Conservation (phyloP, 2,797 vertebrate genomes). For the Moxostoma hubbsi region DNA sequence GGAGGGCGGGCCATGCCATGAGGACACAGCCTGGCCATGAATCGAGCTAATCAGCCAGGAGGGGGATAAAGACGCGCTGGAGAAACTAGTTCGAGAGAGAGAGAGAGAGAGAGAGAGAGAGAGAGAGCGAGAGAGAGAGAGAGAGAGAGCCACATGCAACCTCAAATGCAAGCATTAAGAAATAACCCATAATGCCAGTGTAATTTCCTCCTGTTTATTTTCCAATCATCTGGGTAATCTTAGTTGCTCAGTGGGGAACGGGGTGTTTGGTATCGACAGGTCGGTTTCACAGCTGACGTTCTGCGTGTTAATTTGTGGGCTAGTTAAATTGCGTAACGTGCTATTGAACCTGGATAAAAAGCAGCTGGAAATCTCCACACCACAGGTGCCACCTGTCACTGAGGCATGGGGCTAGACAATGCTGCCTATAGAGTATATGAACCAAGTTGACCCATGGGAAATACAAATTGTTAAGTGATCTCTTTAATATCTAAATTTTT, state of each 20-base stretch:
- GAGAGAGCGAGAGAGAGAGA: too few species aligned
- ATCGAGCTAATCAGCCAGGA: too few species aligned
- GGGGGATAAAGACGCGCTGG: too few species aligned
- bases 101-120: too few species aligned
- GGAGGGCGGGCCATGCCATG: too few species aligned
- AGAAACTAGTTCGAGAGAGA: too few species aligned
- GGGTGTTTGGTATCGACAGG: slow-evolving; percentile 59
- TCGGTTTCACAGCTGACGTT: slow-evolving; percentile 65
- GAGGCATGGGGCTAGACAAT: slow-evolving; percentile 6
- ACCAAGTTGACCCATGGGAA: too few species aligned
- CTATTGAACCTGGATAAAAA: slow-evolving; percentile 51
- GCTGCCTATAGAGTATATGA: background rate
- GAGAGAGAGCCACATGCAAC: slow-evolving; percentile 4
- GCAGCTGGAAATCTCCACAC: slow-evolving; percentile 65
- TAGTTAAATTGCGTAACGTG: slow-evolving; percentile 52
- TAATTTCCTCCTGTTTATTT: slow-evolving; percentile 56
- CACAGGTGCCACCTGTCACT: slow-evolving; percentile 63
- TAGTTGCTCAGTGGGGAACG: slow-evolving; percentile 26
- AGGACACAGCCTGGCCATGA: too few species aligned
- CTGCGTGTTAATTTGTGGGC: slow-evolving; percentile 49
- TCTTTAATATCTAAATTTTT: too few species aligned
- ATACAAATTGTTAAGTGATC: too few species aligned
- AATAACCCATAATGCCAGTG: slow-evolving; percentile 45
- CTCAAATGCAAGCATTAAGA: slow-evolving; percentile 56
- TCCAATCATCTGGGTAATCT: slow-evolving; percentile 57